Conservation (phyloP, 2,888 invertebrate species). For the Spodoptera picta region DNA sequence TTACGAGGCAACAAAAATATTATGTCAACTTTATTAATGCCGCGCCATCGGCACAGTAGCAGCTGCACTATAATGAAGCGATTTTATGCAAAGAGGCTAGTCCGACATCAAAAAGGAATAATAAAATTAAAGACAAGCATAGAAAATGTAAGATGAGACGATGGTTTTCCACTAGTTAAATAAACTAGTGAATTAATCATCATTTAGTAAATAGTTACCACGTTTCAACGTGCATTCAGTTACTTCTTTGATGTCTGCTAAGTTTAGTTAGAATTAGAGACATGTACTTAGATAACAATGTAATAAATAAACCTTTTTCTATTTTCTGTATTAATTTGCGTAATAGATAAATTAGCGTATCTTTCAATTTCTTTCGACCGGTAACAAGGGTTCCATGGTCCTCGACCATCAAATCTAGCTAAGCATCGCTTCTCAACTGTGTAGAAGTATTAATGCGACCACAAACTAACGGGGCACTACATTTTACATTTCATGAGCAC, state of each 20-base stretch:
- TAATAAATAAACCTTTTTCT: no score
- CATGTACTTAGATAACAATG: no score
- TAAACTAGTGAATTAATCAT: no score
- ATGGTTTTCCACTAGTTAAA: no score
- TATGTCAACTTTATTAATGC: constrained; percentile 66
- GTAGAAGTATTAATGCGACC: constrained; percentile 29
- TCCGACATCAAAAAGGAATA: not conserved
- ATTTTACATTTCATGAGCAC: constrained; percentile 75
- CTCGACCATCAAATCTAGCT: not conserved
- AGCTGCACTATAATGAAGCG: constrained; percentile 13
- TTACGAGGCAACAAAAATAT: constrained; percentile 63
- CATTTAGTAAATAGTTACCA: no score
- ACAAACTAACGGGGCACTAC: constrained; percentile 70
- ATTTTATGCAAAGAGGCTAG: not conserved
- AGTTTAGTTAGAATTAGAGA: no score
- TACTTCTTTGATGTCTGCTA: no score
- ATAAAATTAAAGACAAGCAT: not conserved
- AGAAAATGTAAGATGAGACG: no score
- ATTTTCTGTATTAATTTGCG: no score
- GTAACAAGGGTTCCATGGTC: not conserved
- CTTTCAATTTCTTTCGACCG: no score
- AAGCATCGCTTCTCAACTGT: constrained; percentile 23
- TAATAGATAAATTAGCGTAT: no score
- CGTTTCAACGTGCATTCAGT: no score
- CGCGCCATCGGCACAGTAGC: constrained; percentile 21